phyloP scores from a whole-genome alignment of 2,797 vertebrate species.

The Phoebastria nigripes region DNA sequence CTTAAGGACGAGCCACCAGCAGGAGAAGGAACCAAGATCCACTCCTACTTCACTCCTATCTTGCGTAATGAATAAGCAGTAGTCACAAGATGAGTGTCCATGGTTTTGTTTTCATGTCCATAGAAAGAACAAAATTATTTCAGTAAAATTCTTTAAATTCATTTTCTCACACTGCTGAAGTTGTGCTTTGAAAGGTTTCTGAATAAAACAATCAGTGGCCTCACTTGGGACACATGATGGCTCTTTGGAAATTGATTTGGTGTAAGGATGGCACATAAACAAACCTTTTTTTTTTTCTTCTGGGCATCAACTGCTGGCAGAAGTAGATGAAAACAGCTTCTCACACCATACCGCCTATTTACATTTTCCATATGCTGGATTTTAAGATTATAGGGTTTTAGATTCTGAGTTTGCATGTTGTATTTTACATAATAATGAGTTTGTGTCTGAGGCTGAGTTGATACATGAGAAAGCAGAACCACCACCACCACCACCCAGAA shows the following conservation, averaged over 20 bases:
- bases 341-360: constrained; percentile 22
- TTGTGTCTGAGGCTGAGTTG: constrained; percentile 50
- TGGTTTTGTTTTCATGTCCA: background rate
- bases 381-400: constrained; percentile 76
- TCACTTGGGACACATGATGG: background rate
- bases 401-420: constrained; percentile 68
- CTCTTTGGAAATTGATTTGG: background rate
- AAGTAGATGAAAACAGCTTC: constrained; percentile 59
- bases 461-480: constrained; percentile 59
- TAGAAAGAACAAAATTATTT: background rate
- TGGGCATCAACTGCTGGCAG: constrained; percentile 30
- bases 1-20: accelerated
- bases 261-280: background rate
- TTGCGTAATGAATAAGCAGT: background rate
- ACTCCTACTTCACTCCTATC: background rate
- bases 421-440: constrained; percentile 72
- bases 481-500: constrained; percentile 47
- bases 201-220: background rate
- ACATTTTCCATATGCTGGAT: constrained; percentile 65
- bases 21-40: background rate
- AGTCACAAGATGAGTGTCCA: background rate
- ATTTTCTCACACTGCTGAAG: background rate
- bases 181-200: background rate
- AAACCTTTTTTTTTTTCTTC: background rate
- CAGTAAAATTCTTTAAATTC: background rate